Percentiles rank a stretch among this genome's conserved stretches.
Conservation (phyloP, 2,888 invertebrate genomes). For the Drosophila demipolita region DNA sequence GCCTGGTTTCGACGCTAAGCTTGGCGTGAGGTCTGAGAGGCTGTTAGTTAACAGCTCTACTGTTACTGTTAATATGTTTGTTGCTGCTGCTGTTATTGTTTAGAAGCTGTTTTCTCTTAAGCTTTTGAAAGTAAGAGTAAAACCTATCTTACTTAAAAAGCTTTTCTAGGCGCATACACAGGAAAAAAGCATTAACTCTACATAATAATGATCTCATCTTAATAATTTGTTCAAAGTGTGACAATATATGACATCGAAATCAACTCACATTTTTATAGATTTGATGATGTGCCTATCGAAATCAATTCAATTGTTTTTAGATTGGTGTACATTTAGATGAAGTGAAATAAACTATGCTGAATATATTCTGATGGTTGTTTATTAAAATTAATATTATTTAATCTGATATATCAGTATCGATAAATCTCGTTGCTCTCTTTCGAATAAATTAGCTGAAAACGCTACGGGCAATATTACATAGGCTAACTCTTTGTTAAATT, state of each 20-base stretch:
- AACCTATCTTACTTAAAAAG: slow-evolving; percentile 46
- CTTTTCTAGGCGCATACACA: slow-evolving; percentile 1
- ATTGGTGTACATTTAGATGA: neutral
- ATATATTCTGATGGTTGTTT: slow-evolving; percentile 10
- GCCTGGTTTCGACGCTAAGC: slow-evolving; percentile 38
- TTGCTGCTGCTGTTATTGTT: neutral
- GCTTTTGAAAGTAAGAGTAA: slow-evolving; percentile 78
- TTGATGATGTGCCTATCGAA: neutral
- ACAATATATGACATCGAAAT: neutral
- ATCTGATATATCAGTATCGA: slow-evolving; percentile 2
- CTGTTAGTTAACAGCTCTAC: slow-evolving; percentile 58
- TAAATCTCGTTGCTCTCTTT: slow-evolving; percentile 3
- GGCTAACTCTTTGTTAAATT: slow-evolving; percentile 27
- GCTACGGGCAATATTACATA: neutral
- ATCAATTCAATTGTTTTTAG: neutral
- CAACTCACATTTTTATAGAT: neutral
- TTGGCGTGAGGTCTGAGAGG: slow-evolving; percentile 22
- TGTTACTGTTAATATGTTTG: slow-evolving; percentile 34
- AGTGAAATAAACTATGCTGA: neutral
- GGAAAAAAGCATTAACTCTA: neutral
- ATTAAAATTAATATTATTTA: neutral
- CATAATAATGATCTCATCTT: neutral
- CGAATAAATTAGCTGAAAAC: neutral
- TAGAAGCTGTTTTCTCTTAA: slow-evolving; percentile 59
- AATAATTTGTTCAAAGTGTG: neutral